These are phyloP conservation scores for Aegotheles bennettii DNA, from an alignment of 2,113 vertebrate species.

Conservation along the genomic window DNA sequence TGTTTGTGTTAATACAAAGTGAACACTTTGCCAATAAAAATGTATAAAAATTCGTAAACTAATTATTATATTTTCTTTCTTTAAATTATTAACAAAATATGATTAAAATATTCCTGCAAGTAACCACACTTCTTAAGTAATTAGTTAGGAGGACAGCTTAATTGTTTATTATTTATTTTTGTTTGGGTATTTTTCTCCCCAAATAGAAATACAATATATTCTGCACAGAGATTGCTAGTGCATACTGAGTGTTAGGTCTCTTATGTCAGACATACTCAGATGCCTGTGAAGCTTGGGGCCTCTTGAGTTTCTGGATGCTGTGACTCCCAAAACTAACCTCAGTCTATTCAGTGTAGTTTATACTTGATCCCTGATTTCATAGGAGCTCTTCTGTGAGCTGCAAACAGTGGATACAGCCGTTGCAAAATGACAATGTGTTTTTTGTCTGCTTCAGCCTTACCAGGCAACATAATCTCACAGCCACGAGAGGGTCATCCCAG, in stretches of 20 bases:
- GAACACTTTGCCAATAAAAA: background rate
- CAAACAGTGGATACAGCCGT: background rate
- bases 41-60: background rate
- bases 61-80: background rate
- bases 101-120: background rate
- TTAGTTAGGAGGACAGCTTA: background rate
- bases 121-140: background rate
- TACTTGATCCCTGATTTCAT: background rate
- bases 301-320: background rate
- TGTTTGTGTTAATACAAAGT: background rate
- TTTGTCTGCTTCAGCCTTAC: background rate
- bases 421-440: background rate
- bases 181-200: background rate
- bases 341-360: background rate
- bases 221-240: background rate
- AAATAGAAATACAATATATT: background rate
- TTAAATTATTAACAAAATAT: background rate
- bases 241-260: background rate
- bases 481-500: fast-evolving
- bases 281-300: background rate
- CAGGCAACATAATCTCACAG: background rate
- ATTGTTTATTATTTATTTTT: background rate
- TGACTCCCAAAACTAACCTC: background rate
- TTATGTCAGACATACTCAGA: background rate
- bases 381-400: background rate